These are phyloP conservation scores for Hydriomena furcata DNA, from an alignment of 2,888 invertebrate genomes.

Conservation along the genomic window DNA sequence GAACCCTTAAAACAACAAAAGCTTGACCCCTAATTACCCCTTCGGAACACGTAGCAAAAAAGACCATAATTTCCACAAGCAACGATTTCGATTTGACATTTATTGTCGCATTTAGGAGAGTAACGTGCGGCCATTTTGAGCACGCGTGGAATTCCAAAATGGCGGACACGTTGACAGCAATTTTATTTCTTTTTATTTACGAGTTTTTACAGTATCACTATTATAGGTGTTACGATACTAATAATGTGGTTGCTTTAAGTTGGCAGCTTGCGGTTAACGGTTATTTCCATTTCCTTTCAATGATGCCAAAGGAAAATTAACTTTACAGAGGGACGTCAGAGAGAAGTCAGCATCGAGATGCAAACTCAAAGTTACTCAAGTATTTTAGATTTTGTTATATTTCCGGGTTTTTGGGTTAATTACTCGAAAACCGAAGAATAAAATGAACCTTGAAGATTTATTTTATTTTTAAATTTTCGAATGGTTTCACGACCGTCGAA, in stretches of 20 bases:
- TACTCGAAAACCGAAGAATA: constrained; percentile 2
- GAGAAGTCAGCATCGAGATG: too few relatives aligned
- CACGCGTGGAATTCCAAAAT: constrained; percentile 68
- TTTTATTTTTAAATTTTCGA: constrained; percentile 15
- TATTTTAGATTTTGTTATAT: constrained; percentile 9
- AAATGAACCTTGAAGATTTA: neutral
- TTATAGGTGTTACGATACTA: constrained; percentile 3
- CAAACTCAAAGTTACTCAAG: too few relatives aligned
- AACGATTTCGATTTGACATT: constrained; percentile 77
- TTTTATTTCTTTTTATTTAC: constrained; percentile 22
- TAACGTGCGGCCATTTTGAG: constrained; percentile 68
- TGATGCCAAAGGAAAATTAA: too few relatives aligned
- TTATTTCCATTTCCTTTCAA: too few relatives aligned
- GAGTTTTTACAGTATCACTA: constrained; percentile 13
- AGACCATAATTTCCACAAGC: constrained; percentile 74
- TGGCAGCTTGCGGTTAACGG: too few relatives aligned
- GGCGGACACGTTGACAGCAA: constrained; percentile 45
- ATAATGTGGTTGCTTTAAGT: too few relatives aligned
- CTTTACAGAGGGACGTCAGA: too few relatives aligned
- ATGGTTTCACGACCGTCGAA: neutral
- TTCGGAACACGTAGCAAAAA: constrained; percentile 67
- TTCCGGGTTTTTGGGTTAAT: constrained; percentile 7
- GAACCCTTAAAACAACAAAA: constrained; percentile 38
- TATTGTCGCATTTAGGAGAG: constrained; percentile 71
- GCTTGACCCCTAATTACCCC: constrained; percentile 63